phyloP scores from a whole-genome alignment of 2,888 invertebrate species.

The Troides aeacus region DNA sequence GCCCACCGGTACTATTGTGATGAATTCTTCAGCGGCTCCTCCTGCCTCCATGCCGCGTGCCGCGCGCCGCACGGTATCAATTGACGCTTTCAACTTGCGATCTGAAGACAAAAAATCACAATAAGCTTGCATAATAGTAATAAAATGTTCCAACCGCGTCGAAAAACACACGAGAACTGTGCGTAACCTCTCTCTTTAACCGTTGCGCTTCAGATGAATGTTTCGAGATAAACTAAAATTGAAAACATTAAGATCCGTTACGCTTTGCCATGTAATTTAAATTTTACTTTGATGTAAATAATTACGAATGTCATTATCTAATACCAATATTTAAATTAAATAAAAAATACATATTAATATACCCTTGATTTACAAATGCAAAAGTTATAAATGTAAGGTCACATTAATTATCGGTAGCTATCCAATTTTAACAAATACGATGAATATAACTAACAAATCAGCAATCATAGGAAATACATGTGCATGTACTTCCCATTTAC shows the following conservation, averaged over 20 bases:
- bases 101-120: conserved; percentile 68
- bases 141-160: conserved; percentile 51
- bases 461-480: background rate
- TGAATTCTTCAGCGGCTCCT: conserved; percentile 74
- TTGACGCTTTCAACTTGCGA: conserved; percentile 55
- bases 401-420: too few relatives aligned
- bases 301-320: too few relatives aligned
- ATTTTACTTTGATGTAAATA: too few relatives aligned
- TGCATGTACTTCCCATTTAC: conserved; percentile 29
- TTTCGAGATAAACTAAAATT: conserved; percentile 51
- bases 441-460: too few relatives aligned
- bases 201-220: conserved; percentile 59
- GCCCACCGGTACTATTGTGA: conserved; percentile 81
- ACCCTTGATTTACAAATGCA: too few relatives aligned
- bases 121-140: conserved; percentile 67
- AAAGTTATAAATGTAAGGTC: too few relatives aligned
- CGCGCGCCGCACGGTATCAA: conserved; percentile 53
- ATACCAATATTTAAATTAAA: too few relatives aligned
- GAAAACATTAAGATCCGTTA: conserved; percentile 40
- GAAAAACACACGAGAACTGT: conserved; percentile 57
- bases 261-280: conserved; percentile 6
- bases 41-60: conserved; percentile 74
- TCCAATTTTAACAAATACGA: too few relatives aligned
- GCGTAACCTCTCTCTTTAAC: conserved; percentile 70
- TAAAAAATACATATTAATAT: too few relatives aligned